These are phyloP conservation scores for Drosophila setosimentum DNA, from an alignment of 2,888 invertebrate species.

Conservation along the genomic window DNA sequence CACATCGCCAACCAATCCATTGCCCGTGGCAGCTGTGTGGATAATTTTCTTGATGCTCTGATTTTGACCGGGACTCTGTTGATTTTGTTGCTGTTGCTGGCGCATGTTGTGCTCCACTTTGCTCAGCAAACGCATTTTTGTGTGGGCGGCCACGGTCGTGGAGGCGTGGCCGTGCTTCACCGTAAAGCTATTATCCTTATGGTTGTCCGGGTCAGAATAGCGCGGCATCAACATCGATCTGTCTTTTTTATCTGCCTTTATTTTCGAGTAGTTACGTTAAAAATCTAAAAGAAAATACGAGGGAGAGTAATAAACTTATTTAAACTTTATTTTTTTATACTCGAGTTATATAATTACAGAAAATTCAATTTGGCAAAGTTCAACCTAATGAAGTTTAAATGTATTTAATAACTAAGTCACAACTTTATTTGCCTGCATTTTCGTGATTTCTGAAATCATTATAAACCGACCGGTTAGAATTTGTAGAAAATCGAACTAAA, in stretches of 20 bases:
- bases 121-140: constrained; percentile 71
- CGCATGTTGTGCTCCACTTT: constrained; percentile 79
- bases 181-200: constrained; percentile 44
- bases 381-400: not conserved
- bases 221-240: constrained; percentile 77
- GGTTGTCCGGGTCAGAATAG: constrained; percentile 56
- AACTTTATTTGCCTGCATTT: not conserved
- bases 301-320: not conserved
- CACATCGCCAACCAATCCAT: constrained; percentile 73
- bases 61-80: constrained; percentile 24
- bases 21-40: constrained; percentile 69
- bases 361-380: too few relatives aligned
- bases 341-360: not conserved
- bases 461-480: constrained; percentile 11
- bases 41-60: constrained; percentile 69
- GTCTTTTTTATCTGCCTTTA: constrained; percentile 4
- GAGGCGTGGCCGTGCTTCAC: constrained; percentile 42
- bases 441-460: not conserved
- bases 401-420: not conserved
- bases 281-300: constrained; percentile 27
- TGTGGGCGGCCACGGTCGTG: constrained; percentile 71
- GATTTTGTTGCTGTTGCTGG: constrained; percentile 54
- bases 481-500: constrained; percentile 20
- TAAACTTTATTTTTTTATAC: not conserved
- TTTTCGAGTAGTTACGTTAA: constrained; percentile 25